Evolutionary conservation across 1,140 invertebrate genomes (phyloP).

Genomic region (Tetragonula clypearis): DNA sequence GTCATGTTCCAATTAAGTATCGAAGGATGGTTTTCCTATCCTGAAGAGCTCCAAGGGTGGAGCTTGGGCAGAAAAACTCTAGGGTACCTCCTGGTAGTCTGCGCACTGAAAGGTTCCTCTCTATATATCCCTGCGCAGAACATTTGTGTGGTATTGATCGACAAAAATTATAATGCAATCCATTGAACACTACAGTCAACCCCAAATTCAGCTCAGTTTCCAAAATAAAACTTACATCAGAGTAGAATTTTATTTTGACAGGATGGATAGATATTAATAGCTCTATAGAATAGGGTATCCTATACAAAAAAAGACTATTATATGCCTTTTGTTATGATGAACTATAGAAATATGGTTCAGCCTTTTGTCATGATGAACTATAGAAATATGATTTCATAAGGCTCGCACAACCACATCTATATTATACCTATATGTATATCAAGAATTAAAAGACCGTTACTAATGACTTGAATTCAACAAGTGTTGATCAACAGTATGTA

Average conservation of each 20-base stretch:
- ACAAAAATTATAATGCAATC: conserved; percentile 78
- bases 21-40: conserved; percentile 62
- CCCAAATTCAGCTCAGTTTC: conserved; percentile 31
- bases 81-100: conserved; percentile 65
- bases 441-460: neutral
- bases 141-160: conserved; percentile 81
- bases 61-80: conserved; percentile 49
- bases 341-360: conserved; percentile 70
- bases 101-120: conserved; percentile 76
- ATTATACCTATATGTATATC: neutral
- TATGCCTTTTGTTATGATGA: conserved; percentile 65
- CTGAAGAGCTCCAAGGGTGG: conserved; percentile 62
- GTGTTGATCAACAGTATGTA: neutral
- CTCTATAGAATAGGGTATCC: conserved; percentile 61
- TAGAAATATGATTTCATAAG: conserved; percentile 74
- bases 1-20: conserved; percentile 75
- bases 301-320: conserved; percentile 66
- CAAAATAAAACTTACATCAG: conserved; percentile 57
- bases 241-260: conserved; percentile 59
- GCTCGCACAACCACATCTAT: conserved; percentile 1
- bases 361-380: conserved; percentile 69
- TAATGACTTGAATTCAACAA: neutral
- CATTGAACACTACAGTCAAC: conserved; percentile 60
- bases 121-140: conserved; percentile 65
- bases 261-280: conserved; percentile 73